These are phyloP conservation scores for Myotis vivesi DNA, from an alignment of 2,797 vertebrate species.

Conservation along the genomic window DNA sequence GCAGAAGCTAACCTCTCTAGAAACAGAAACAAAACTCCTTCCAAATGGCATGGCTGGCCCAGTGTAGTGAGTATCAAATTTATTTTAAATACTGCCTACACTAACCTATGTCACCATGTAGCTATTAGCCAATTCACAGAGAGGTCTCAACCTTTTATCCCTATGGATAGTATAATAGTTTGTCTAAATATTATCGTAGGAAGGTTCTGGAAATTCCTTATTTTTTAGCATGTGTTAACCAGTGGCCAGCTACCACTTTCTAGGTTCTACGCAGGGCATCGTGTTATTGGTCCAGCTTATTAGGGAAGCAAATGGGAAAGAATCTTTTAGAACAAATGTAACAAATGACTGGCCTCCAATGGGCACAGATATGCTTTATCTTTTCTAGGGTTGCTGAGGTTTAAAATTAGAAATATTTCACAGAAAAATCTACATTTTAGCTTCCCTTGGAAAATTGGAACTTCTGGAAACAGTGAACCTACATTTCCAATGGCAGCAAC, in stretches of 20 bases:
- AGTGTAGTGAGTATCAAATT: background rate
- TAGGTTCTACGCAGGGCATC: background rate
- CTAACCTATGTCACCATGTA: background rate
- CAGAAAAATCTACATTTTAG: background rate
- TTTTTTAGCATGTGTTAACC: background rate
- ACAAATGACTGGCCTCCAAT: background rate
- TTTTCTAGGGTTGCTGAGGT: background rate
- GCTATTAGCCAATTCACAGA: background rate
- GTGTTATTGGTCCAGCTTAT: background rate
- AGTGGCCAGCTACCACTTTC: background rate
- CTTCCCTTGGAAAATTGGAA: background rate
- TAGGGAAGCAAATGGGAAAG: background rate
- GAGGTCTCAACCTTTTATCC: background rate
- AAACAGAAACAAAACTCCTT: conserved; percentile 18
- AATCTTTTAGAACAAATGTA: background rate
- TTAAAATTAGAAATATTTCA: conserved; percentile 8
- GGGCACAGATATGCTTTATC: background rate
- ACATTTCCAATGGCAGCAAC: background rate
- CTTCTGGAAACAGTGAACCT: background rate
- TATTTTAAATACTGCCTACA: background rate
- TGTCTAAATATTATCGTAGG: conserved; percentile 17
- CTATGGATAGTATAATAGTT: background rate
- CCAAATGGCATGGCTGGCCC: background rate
- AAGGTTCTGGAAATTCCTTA: background rate
- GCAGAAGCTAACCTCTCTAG: conserved; percentile 8